Conservation (phyloP, 2,113 vertebrate genomes). For the Nematolebias whitei region DNA sequence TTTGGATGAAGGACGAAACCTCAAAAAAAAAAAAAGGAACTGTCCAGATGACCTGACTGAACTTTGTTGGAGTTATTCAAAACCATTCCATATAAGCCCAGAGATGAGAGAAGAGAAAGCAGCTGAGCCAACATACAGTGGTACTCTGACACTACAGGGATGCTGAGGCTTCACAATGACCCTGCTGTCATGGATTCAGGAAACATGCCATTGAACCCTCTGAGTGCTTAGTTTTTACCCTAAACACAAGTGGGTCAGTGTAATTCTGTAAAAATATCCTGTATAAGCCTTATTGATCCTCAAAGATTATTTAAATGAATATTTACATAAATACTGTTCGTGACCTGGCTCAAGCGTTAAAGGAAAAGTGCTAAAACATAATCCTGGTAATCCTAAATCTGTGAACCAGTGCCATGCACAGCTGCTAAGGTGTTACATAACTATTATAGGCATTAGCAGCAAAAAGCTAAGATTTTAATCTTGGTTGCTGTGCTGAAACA, state of each 20-base stretch:
- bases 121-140: not conserved
- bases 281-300: not conserved
- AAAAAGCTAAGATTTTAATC: not conserved
- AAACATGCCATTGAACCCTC: conserved; percentile 13
- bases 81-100: not conserved
- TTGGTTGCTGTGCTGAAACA: not conserved
- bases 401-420: not conserved
- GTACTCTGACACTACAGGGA: not conserved
- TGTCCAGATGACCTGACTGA: no score
- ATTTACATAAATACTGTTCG: not conserved
- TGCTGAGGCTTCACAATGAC: conserved; percentile 10
- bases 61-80: no score
- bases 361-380: not conserved
- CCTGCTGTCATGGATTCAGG: conserved; percentile 8
- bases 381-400: conserved; percentile 11
- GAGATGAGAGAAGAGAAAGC: not conserved
- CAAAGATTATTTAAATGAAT: conserved; percentile 8
- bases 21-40: no score
- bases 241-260: not conserved
- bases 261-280: not conserved
- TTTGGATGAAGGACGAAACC: no score
- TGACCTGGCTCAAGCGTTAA: conserved; percentile 8
- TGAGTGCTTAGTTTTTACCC: not conserved
- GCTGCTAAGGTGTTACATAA: not conserved
- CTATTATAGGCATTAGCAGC: not conserved